These are phyloP conservation scores for Limanda limanda DNA, from an alignment of 2,113 vertebrate species.

Conservation along the genomic window DNA sequence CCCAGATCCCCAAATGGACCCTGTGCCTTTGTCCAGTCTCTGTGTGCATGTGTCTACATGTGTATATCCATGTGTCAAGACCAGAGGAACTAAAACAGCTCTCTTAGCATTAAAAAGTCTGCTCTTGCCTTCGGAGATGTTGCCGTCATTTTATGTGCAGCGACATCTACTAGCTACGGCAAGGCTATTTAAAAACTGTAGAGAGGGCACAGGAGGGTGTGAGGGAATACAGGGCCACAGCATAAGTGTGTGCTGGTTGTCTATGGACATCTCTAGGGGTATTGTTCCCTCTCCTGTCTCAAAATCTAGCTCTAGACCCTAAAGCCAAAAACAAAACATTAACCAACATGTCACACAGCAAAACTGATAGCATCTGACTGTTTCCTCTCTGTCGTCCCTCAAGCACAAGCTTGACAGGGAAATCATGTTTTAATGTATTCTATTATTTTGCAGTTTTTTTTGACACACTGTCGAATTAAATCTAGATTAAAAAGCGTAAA, in stretches of 20 bases:
- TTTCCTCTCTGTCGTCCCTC: background rate
- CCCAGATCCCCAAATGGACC: constrained; percentile 6
- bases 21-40: constrained; percentile 9
- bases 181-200: constrained; percentile 63
- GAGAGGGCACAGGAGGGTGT: constrained; percentile 50
- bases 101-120: constrained; percentile 57
- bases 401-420: background rate
- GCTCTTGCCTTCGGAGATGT: constrained; percentile 68
- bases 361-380: background rate
- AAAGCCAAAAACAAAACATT: constrained; percentile 38
- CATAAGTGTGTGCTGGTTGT: constrained; percentile 28
- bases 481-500: too few relatives aligned
- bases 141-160: constrained; percentile 68
- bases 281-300: constrained; percentile 25
- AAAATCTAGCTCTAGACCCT: constrained; percentile 13
- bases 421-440: too few relatives aligned
- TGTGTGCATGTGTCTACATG: background rate
- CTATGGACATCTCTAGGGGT: constrained; percentile 11
- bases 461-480: too few relatives aligned
- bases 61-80: constrained; percentile 11
- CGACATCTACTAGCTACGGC: constrained; percentile 58
- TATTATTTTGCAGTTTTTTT: too few relatives aligned
- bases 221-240: constrained; percentile 47
- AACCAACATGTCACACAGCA: constrained; percentile 13
- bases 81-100: constrained; percentile 46